Evolutionary conservation across 2,113 vertebrate genomes (phyloP), one percentile per base, ranked within the genome.

Genomic region (Cyanistes caeruleus): DNA sequence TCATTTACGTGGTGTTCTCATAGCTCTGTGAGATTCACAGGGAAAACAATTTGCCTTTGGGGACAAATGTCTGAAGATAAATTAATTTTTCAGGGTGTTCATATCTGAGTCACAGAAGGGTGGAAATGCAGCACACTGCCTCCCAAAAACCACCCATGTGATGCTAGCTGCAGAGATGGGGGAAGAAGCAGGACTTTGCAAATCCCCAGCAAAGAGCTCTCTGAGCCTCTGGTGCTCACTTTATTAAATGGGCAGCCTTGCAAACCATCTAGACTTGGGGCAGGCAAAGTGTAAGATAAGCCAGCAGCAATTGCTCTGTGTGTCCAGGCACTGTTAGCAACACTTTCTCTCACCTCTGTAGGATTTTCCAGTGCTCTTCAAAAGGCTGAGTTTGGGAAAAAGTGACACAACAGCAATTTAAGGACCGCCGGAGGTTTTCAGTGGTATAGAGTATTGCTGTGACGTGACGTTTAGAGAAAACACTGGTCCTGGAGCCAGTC

Each of bases 351-450:
- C 53, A 82, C 84, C 53, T 93, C 64, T 10, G 5, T 18, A 73
- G 63, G 52, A 59, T 95, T 93, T 97, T 95, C 58, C 18, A 52
- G 43, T 48, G 55, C 39, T 84, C 41, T 78, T 94, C 79, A 94
- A 53, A 86, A 84, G 81, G 55, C 78, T 85, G 21, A 93, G 79
- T 65, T 52, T 92, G 63, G 67, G 51, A 0, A 58, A 72, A 95
- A 84, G 37, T 64, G 93, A 73, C 81, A 83, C 22, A 78, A 22
- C 69, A 72, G 37, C 72, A 69, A 25, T 86, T 95, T 74, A 91
- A 95, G 75, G 53, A 76, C 41, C 87, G 60, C 28, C 2, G 0
- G 78, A 82, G 60, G 33, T 79, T 90, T 93, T 94, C 52, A 37
- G 55, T 58, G 52, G 39, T 4, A 0, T 10, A 15, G 51, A 87